Conservation (phyloP, 2,113 vertebrate species). For the Podocnemis expansa region DNA sequence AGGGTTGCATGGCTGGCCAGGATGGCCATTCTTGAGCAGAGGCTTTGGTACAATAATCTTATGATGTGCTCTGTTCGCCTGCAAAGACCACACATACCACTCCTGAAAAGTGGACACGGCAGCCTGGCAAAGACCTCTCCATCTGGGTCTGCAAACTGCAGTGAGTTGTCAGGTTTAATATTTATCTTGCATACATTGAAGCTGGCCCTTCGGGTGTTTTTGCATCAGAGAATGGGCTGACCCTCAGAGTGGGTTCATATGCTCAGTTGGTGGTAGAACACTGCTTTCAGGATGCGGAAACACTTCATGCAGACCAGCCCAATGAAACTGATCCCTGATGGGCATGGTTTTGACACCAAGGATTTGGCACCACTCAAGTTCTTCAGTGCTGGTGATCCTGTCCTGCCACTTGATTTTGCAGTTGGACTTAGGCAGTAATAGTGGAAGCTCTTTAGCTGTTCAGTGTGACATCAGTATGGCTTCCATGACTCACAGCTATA, state of each 20-base stretch:
- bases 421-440: too few species aligned
- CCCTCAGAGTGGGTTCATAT: neutral
- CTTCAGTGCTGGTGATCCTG: too few species aligned
- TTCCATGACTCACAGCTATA: neutral
- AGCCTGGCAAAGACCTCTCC: neutral
- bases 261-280: neutral
- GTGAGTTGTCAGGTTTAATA: neutral
- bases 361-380: too few species aligned
- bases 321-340: neutral
- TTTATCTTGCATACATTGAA: neutral
- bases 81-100: neutral
- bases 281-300: neutral
- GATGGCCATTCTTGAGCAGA: too few species aligned
- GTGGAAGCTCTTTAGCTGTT: neutral
- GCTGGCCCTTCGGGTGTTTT: neutral
- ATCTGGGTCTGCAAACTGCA: neutral
- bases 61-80: neutral
- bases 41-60: neutral
- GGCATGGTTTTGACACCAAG: too few species aligned
- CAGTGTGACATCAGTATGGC: neutral
- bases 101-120: neutral
- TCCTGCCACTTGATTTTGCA: too few species aligned
- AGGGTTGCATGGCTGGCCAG: too few species aligned
- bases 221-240: neutral
- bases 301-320: too few species aligned